phyloP scores from a whole-genome alignment of 2,888 invertebrate species.

The Sinohyriopsis cumingii region DNA sequence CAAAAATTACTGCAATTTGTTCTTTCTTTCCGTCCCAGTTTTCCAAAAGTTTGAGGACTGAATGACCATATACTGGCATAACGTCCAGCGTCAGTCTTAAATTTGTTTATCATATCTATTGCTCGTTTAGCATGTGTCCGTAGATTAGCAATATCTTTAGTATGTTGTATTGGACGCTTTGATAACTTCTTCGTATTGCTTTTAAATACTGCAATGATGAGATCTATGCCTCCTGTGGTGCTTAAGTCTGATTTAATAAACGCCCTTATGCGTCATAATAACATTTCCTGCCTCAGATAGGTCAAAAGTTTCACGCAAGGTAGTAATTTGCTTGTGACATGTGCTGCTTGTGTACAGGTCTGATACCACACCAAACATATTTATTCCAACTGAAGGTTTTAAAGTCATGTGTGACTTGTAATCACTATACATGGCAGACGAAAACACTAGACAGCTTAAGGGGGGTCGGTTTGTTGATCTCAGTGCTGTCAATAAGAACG shows the following conservation, averaged over 20 bases:
- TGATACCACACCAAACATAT: slow-evolving; percentile 23
- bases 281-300: slow-evolving; percentile 24
- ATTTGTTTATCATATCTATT: too few relatives aligned
- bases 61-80: too few relatives aligned
- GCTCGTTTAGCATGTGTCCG: too few relatives aligned
- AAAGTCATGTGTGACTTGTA: slow-evolving; percentile 30
- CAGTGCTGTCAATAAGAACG: slow-evolving; percentile 35
- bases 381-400: slow-evolving; percentile 23
- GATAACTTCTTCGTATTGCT: too few relatives aligned
- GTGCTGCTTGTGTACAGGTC: slow-evolving; percentile 11
- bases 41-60: too few relatives aligned
- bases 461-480: slow-evolving; percentile 24
- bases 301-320: slow-evolving; percentile 14
- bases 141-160: too few relatives aligned
- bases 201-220: too few relatives aligned
- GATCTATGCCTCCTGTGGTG: too few relatives aligned
- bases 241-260: slow-evolving; percentile 22
- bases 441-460: slow-evolving; percentile 17
- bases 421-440: slow-evolving; percentile 28
- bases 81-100: too few relatives aligned
- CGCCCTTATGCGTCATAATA: slow-evolving; percentile 28
- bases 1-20: too few relatives aligned
- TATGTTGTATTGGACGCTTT: too few relatives aligned
- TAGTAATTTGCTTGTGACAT: slow-evolving; percentile 28
- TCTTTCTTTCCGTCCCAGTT: too few relatives aligned